Evolutionary conservation across 2,113 vertebrate species (phyloP), one percentile per base, ranked within the genome.

Genomic region (Phrynocephalus versicolor): DNA sequence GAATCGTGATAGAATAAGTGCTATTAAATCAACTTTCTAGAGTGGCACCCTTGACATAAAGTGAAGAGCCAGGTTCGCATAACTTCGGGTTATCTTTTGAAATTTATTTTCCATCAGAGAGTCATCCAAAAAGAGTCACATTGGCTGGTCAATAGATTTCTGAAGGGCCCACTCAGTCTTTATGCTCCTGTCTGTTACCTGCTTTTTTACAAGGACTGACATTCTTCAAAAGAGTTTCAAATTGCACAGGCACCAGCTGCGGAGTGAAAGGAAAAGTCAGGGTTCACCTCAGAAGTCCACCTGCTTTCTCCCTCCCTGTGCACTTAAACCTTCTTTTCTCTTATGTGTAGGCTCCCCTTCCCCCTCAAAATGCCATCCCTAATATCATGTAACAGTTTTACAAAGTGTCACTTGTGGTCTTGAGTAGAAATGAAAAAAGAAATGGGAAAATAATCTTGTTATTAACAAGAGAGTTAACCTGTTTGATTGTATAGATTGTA

Each of bases 121-220:
- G 72, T 65, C 83, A 69, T 77, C 45, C n/a, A 77, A 16, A 30
- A 77, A 55, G 67, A 77, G 82, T 67, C 83, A 55, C 41, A 4
- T 6, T 64, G 73, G 55, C 72, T 84, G 82, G 76, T 84, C 58
- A 84, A 84, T 67, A 45, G 39, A 23, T 76, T 65, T 73, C 27
- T 84, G 82, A 84, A 77, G 21, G 55, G 33, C 73, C n/a, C 10
- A 37, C 41, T 55, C 73, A 27, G 79, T 67, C 58, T 84, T 55
- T 55, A 25, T 57, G 35, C 33, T 37, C n/a, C n/a, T 4, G 8
- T n/a, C 15, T 14, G 6, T n/a, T 67, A 30, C 67, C n/a, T 39
- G 23, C 55, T n/a, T 57, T 77, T 77, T 67, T 30, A 27, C 83
- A 83, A 83, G 39, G 37, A 21, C 81, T 62, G 23, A 7, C 73